phyloP scores from a whole-genome alignment of 2,888 invertebrate species.

The Sympetrum striolatum region DNA sequence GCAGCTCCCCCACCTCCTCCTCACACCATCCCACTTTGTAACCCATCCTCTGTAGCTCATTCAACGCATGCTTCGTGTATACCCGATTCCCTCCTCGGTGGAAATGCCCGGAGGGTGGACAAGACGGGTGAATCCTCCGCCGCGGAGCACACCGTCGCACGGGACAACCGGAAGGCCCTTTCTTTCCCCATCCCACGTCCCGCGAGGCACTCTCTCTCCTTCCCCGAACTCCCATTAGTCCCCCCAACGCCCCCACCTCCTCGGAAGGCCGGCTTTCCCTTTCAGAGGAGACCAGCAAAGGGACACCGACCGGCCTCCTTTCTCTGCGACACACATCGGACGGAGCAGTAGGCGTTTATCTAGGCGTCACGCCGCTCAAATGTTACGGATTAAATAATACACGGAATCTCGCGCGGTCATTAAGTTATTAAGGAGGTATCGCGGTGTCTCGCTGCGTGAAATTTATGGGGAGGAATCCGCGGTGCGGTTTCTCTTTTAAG shows the following conservation, averaged over 20 bases:
- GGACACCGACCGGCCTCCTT: conserved; percentile 35
- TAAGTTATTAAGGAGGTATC: too few species aligned
- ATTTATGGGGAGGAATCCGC: too few species aligned
- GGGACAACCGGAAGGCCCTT: background rate
- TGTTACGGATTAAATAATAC: background rate
- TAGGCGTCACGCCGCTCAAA: background rate
- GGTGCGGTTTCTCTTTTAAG: too few species aligned
- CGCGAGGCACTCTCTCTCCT: background rate
- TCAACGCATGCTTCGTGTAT: background rate
- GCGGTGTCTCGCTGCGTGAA: too few species aligned
- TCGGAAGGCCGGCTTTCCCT: background rate
- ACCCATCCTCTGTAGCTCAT: background rate
- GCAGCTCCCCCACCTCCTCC: background rate
- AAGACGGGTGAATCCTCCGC: background rate
- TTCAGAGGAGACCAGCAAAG: background rate
- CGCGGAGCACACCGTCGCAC: background rate
- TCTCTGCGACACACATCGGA: background rate
- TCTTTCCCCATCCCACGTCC: background rate
- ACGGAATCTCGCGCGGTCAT: background rate
- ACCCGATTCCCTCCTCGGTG: background rate
- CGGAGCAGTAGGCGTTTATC: background rate
- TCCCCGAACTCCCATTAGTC: background rate
- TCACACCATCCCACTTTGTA: background rate
- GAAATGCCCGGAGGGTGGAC: background rate
- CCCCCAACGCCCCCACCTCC: background rate